phyloP scores from a whole-genome alignment of 2,113 vertebrate species.

The Tonatia bakeri region DNA sequence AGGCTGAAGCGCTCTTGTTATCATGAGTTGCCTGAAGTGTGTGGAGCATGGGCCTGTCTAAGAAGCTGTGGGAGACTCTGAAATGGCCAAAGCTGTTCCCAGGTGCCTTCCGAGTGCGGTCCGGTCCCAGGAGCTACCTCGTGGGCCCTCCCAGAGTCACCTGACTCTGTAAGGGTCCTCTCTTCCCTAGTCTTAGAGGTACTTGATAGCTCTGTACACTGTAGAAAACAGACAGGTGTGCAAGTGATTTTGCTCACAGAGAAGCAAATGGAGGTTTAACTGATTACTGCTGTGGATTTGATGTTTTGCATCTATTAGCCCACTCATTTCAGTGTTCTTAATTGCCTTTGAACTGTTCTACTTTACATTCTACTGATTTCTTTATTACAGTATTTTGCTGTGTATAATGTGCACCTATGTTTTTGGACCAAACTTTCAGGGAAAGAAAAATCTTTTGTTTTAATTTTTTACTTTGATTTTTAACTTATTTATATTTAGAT shows the following conservation, averaged over 20 bases:
- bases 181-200: neutral
- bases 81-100: neutral
- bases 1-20: no score
- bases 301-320: neutral
- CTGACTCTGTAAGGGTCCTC: neutral
- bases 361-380: neutral
- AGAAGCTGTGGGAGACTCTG: neutral
- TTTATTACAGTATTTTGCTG: neutral
- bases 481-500: no score
- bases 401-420: no score
- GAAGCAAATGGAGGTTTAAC: neutral
- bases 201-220: neutral
- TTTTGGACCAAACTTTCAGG: no score
- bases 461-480: no score
- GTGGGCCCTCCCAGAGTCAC: neutral
- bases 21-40: neutral
- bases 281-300: neutral
- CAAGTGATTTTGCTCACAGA: neutral
- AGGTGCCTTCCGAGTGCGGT: neutral
- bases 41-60: neutral
- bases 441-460: no score
- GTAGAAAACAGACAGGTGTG: neutral
- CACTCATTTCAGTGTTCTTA: neutral
- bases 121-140: no score
- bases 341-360: neutral